Base-by-base conservation (phyloP, 1,140 invertebrate genomes). In the Heterodera carotae region DNA sequence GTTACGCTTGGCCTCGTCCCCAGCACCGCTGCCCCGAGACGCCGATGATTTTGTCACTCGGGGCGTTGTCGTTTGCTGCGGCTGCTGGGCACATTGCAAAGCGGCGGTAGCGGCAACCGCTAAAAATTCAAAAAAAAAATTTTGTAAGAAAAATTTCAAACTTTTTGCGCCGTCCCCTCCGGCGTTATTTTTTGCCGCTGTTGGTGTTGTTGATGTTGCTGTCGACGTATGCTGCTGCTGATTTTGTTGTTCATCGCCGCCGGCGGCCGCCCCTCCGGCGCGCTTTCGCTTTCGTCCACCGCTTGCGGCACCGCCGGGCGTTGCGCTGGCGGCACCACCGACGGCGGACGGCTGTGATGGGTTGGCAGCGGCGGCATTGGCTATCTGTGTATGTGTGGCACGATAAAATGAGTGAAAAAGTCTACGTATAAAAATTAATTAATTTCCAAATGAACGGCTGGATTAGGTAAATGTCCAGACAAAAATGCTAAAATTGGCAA, bases 1-100 rank as follows among this genome's bases (percentile, higher is more conserved):
- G 48, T 64, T 77, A 12, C 73, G 39, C 60, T 77, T 71, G 3
- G 76, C 69, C 7, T 62, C 67, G 36, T 76, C 68, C 25, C 62
- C 60, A 15, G 27, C 75, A 12, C 31, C 74, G 33, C 33, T 12
- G 18, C 75, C n/a, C n/a, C n/a, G n/a, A n/a, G n/a, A n/a, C 73
- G 39, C 56, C 59, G 29, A 8, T 33, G 25, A 33, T 7, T 39
- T 70, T 76, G 68, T n/a, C n/a, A n/a, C 43, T 8, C 74, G 43
- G 2, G 53, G 75, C 59, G 53, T 29, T 29, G 66, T 71, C 70
- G 25, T 34, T 31, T 56, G 22, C 60, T 71, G 31, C 68, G 33
- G 39, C 68, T 68, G 39, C 34, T 71, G 59, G 29, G 29, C 69
- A 31, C 0, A n/a, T 43, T 70, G 18, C 8, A 34, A 48, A 69